Conservation (phyloP, 2,888 invertebrate genomes). For the Platypus cylindrus region DNA sequence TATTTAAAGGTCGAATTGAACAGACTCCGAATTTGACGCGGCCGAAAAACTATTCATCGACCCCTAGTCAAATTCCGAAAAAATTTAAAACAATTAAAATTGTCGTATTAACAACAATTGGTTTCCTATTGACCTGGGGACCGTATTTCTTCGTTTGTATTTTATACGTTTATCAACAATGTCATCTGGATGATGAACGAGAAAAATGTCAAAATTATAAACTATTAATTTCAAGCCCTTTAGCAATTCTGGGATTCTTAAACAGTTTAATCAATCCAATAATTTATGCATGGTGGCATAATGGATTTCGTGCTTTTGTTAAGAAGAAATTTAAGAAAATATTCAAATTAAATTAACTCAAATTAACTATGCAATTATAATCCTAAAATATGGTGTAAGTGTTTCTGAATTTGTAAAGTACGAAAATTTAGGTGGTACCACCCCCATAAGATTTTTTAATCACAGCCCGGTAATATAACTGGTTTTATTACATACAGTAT, state of each 20-base stretch:
- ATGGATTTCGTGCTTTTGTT: slow-evolving; percentile 44
- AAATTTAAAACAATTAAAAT: slow-evolving; percentile 51
- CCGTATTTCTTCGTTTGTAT: slow-evolving; percentile 48
- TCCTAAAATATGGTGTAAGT: too few relatives aligned
- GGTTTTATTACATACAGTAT: too few relatives aligned
- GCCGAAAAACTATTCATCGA: not conserved
- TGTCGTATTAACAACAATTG: slow-evolving; percentile 47
- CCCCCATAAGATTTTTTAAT: too few relatives aligned
- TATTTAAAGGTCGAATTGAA: slow-evolving; percentile 20
- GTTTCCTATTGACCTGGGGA: slow-evolving; percentile 49
- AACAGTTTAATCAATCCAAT: slow-evolving; percentile 52
- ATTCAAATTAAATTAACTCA: not conserved
- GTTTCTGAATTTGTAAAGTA: too few relatives aligned
- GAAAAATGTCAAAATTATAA: slow-evolving; percentile 38
- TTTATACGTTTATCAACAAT: slow-evolving; percentile 36
- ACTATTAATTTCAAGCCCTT: slow-evolving; percentile 43
- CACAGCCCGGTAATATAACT: too few relatives aligned
- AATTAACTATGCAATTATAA: too few relatives aligned
- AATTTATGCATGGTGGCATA: slow-evolving; percentile 61
- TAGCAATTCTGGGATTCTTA: slow-evolving; percentile 45
- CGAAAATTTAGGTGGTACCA: too few relatives aligned
- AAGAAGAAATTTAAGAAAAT: slow-evolving; percentile 11
- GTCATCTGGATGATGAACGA: slow-evolving; percentile 15
- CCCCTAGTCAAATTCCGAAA: slow-evolving; percentile 32
- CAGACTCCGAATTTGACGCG: slow-evolving; percentile 6